These are phyloP conservation scores for Hormaphis cornu DNA, from an alignment of 1,140 invertebrate species.

Conservation along the genomic window DNA sequence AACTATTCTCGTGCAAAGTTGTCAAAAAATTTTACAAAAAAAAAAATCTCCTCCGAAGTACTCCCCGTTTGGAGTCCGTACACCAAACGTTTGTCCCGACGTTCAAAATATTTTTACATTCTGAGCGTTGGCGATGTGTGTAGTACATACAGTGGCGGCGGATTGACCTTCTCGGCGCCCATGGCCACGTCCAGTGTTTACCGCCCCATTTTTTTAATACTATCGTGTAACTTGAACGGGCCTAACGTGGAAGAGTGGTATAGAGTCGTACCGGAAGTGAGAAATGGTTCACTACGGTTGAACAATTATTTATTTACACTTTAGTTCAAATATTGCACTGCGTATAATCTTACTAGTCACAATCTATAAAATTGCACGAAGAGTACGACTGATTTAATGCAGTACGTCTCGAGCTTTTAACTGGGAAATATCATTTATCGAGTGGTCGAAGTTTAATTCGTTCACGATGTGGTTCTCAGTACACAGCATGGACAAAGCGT, in stretches of 20 bases:
- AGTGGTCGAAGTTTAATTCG: neutral
- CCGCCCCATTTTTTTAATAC: too few species aligned
- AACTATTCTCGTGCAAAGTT: too few species aligned
- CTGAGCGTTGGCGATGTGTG: too few species aligned
- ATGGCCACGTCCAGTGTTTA: too few species aligned
- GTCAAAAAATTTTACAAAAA: too few species aligned
- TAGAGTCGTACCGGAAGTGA: neutral
- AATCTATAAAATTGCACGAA: neutral
- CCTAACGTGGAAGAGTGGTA: too few species aligned
- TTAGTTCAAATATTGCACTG: neutral
- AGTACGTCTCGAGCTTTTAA: neutral
- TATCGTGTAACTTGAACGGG: too few species aligned
- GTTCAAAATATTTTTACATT: too few species aligned
- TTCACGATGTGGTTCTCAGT: neutral
- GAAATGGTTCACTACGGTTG: neutral
- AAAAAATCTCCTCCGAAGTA: too few species aligned
- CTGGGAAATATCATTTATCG: neutral
- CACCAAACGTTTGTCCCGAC: too few species aligned
- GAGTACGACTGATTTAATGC: neutral
- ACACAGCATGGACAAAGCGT: neutral
- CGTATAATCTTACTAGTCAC: neutral
- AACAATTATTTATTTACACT: neutral
- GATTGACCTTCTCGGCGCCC: neutral
- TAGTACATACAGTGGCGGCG: neutral
- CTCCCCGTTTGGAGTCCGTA: too few species aligned